Evolutionary conservation across 1,140 invertebrate species (phyloP), one percentile per base, ranked within the genome.

Genomic region (Eriosoma lanigerum): DNA sequence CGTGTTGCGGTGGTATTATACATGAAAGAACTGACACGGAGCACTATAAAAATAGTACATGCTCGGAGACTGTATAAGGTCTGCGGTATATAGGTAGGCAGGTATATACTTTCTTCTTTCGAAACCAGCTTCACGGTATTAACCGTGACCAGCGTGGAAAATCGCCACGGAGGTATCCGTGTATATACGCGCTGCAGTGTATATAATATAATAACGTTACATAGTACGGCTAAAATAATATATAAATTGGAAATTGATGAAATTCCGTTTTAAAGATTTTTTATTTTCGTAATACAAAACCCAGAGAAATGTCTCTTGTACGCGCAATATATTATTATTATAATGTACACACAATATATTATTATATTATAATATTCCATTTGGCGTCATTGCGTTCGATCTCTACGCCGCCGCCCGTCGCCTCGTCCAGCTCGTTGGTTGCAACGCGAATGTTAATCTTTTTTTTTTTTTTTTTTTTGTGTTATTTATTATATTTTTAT

Each of bases 111-210:
- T 73, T 73, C 70, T 73, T 73, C 70, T 73, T 73, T 73, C 70
- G 70, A 73, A 50, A 73, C 48, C 50, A 54, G 50, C 70, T 73
- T 52, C 46, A 52, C 70, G 48, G 46, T 48, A 29, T 70, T 73
- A 73, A 73, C 48, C 48, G 70, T 73, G 70, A 73, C 70, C 70
- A 54, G 46, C 70, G 70, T 73, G 70, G 29, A 73, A 73, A 73
- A 73, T 73, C 50, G 26, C 19, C 70, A n/a, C 32, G 70, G 70
- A 73, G 21, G 50, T 24, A 73, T 62, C 1, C 46, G 29, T 38
- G 8, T 38, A 38, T 38, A 38, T 38, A 38, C 32, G 32, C 32
- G 3, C 3, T 3, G 32, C 32, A 38, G 32, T 38, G 32, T 38
- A 38, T 38, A 38, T 38, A 38, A 38, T 38, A 38, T 38, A 4